These are phyloP conservation scores for Rhinatrema bivittatum DNA, from an alignment of 2,797 vertebrate species.

Conservation along the genomic window DNA sequence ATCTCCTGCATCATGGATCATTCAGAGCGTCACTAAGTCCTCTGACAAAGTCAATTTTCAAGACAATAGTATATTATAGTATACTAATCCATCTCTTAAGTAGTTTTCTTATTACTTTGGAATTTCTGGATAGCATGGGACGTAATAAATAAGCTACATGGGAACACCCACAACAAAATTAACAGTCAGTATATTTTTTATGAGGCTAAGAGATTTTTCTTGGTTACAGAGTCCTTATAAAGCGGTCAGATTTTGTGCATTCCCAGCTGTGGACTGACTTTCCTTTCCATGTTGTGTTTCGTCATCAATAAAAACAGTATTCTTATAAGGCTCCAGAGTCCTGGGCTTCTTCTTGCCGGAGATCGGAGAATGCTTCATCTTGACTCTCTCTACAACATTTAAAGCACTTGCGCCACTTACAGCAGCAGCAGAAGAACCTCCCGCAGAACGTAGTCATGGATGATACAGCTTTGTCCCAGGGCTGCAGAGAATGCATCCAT, in stretches of 20 bases:
- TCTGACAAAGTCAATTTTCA: no score
- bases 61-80: no score
- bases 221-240: neutral
- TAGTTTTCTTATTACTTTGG: no score
- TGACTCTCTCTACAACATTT: conserved; percentile 51
- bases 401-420: conserved; percentile 72
- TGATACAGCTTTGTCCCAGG: conserved; percentile 71
- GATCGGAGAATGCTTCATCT: conserved; percentile 23
- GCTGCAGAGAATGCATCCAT: conserved; percentile 80
- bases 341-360: conserved; percentile 35
- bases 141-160: no score
- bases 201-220: neutral
- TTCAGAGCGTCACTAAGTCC: no score
- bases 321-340: conserved; percentile 41
- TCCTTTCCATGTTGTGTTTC: conserved; percentile 10
- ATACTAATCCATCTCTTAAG: no score
- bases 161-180: no score
- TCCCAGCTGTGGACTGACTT: neutral
- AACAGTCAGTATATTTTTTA: neutral
- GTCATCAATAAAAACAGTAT: conserved; percentile 30
- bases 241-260: neutral
- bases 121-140: no score
- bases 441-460: conserved; percentile 41
- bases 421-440: conserved; percentile 72
- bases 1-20: no score